phyloP scores from a whole-genome alignment of 1,140 invertebrate species.

The Calephelis virginiensis region DNA sequence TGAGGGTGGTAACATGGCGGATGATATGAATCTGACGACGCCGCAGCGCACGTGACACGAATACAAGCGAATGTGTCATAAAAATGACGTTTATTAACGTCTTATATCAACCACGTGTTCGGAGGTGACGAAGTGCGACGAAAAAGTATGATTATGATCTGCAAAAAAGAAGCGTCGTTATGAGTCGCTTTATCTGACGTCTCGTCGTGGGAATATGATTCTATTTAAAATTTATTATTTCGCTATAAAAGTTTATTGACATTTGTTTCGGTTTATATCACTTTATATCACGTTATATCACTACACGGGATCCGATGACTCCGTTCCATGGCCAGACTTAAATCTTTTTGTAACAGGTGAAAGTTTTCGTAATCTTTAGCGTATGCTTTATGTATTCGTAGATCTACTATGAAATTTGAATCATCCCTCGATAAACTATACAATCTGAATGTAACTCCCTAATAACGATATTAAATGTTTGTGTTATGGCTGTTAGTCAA shows the following conservation, averaged over 20 bases:
- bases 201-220: constrained; percentile 43
- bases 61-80: constrained; percentile 61
- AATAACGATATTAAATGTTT: too few relatives aligned
- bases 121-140: constrained; percentile 54
- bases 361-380: too few relatives aligned
- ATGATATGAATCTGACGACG: constrained; percentile 61
- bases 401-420: too few relatives aligned
- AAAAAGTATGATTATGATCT: constrained; percentile 57
- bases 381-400: too few relatives aligned
- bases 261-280: too few relatives aligned
- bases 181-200: constrained; percentile 49
- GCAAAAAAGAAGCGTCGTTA: constrained; percentile 58
- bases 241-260: not conserved
- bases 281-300: too few relatives aligned
- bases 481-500: too few relatives aligned
- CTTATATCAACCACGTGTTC: constrained; percentile 71
- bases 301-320: too few relatives aligned
- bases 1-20: constrained; percentile 56
- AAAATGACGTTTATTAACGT: constrained; percentile 76
- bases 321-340: too few relatives aligned
- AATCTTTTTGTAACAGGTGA: too few relatives aligned
- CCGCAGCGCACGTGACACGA: constrained; percentile 64
- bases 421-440: too few relatives aligned
- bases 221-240: constrained; percentile 30
- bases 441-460: too few relatives aligned